Conservation (phyloP, 2,797 vertebrate genomes). For the Crocidura indochinensis region DNA sequence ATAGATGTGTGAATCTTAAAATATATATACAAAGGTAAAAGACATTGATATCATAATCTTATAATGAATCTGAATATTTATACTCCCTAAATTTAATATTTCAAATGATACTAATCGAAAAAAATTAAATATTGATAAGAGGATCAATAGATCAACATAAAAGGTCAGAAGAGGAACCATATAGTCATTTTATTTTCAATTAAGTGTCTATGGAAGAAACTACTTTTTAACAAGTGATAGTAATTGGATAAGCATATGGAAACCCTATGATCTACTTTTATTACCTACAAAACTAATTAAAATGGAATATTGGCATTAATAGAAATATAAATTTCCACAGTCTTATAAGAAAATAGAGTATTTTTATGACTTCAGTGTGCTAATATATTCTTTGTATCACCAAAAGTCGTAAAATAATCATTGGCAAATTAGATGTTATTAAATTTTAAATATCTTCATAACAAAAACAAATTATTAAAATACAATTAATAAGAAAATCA, state of each 20-base stretch:
- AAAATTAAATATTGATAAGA: neutral
- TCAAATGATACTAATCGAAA: neutral
- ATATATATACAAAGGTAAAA: neutral
- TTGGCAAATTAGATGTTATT: neutral
- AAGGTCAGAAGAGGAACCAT: neutral
- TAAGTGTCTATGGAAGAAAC: neutral
- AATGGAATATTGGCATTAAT: neutral
- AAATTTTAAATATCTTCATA: neutral
- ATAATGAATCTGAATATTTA: neutral
- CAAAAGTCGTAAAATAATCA: slow-evolving; percentile 6
- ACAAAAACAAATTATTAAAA: slow-evolving; percentile 5
- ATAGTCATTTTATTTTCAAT: neutral
- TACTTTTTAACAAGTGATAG: neutral
- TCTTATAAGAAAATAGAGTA: neutral
- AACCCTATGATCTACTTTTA: neutral
- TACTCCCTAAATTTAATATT: neutral
- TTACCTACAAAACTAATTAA: slow-evolving; percentile 9
- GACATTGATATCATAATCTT: neutral
- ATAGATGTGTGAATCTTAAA: neutral
- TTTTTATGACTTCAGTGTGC: neutral
- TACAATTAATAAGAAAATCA: slow-evolving; percentile 26
- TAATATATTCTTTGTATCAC: neutral
- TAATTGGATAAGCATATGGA: neutral
- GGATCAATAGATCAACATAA: neutral
- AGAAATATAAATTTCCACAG: neutral